Conservation (phyloP, 2,888 invertebrate species). For the Mimas tiliae region DNA sequence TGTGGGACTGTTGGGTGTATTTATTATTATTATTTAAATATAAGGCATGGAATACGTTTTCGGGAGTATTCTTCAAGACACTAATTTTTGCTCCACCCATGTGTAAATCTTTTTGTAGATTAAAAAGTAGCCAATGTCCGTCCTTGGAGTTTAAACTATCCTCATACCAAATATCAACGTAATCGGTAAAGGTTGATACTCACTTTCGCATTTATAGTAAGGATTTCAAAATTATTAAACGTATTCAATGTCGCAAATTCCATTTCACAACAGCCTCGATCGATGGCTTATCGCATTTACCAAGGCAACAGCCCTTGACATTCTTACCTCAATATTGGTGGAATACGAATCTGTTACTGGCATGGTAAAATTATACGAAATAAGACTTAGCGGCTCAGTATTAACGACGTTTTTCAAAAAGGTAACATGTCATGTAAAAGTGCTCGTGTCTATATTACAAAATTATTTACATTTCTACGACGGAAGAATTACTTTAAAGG, state of each 20-base stretch:
- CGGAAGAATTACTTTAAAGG: background rate
- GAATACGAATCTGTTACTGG: background rate
- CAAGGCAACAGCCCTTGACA: background rate
- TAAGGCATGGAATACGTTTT: no score
- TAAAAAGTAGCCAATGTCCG: no score
- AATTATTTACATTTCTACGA: background rate
- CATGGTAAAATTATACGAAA: background rate
- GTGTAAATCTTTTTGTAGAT: no score
- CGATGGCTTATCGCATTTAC: constrained; percentile 6
- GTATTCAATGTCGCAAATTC: background rate
- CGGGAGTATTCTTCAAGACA: no score
- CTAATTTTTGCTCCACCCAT: no score
- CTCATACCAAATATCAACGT: no score
- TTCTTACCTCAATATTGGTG: background rate
- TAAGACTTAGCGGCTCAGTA: background rate
- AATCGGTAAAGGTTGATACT: no score
- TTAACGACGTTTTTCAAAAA: background rate
- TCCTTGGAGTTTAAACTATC: no score
- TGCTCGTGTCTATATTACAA: background rate
- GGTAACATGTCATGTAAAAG: background rate
- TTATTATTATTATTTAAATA: no score
- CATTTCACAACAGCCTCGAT: background rate
- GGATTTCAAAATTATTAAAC: background rate
- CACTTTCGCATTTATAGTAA: background rate
- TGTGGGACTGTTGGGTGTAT: no score